These are phyloP conservation scores for Flexamia atlantica DNA, from an alignment of 2,888 invertebrate species.

Conservation along the genomic window DNA sequence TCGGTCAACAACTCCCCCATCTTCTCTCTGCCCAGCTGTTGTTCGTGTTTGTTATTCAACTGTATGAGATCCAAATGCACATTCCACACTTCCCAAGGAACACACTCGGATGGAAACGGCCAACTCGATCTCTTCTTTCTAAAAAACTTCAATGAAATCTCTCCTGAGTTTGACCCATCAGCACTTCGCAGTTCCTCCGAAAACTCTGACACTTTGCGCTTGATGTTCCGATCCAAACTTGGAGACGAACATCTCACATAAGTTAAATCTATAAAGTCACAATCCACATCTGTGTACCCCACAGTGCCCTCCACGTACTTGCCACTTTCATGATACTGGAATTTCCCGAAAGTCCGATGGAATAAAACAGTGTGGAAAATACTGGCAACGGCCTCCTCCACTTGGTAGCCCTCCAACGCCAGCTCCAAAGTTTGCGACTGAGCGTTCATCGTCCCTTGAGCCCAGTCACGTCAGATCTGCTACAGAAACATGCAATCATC, in stretches of 20 bases:
- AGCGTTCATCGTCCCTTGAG: conserved; percentile 53
- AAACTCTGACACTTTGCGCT: conserved; percentile 45
- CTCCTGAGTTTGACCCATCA: conserved; percentile 33
- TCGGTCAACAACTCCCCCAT: conserved; percentile 56
- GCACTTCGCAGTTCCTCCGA: conserved; percentile 54
- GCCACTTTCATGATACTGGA: conserved; percentile 51
- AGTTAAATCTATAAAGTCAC: conserved; percentile 60
- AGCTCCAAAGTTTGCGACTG: conserved; percentile 57
- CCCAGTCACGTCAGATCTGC: conserved; percentile 23
- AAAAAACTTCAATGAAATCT: conserved; percentile 60
- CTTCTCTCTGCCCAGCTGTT: conserved; percentile 48
- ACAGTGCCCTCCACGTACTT: conserved; percentile 57
- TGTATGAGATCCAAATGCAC: conserved; percentile 55
- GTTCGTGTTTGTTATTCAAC: conserved; percentile 33
- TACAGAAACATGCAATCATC: conserved; percentile 35
- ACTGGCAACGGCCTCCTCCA: conserved; percentile 60
- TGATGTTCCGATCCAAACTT: conserved; percentile 27
- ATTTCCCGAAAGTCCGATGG: conserved; percentile 58
- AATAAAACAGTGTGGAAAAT: conserved; percentile 61
- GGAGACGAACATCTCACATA: conserved; percentile 60
- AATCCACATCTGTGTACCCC: conserved; percentile 58
- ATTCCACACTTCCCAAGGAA: conserved; percentile 63
- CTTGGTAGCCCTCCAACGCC: conserved; percentile 56
- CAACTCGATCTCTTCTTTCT: conserved; percentile 42
- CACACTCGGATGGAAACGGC: conserved; percentile 39